Percentiles rank a stretch among this genome's conserved stretches.
phyloP scores from a whole-genome alignment of 1,140 invertebrate genomes.

The Aethina tumida region DNA sequence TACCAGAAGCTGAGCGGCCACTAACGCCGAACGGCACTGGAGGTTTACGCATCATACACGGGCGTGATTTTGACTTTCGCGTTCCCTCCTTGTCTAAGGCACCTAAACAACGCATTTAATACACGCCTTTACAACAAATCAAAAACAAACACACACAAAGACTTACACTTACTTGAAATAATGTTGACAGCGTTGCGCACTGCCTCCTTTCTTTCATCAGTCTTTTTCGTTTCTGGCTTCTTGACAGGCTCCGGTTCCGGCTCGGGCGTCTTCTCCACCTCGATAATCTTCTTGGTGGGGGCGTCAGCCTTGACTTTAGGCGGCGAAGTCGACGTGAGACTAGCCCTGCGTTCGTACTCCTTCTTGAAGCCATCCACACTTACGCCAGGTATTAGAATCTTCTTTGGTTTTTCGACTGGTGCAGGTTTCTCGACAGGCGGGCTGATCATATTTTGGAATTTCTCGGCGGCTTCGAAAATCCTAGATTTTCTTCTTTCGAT shows the following conservation, averaged over 20 bases:
- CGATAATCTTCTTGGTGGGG: conserved; percentile 25
- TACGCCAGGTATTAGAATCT: conserved; percentile 67
- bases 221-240: conserved; percentile 30
- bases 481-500: conserved; percentile 51
- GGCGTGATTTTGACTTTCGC: conserved; percentile 38
- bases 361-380: conserved; percentile 75
- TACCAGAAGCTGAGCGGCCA: conserved; percentile 41
- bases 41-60: conserved; percentile 42
- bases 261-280: conserved; percentile 29
- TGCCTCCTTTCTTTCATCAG: conserved; percentile 39
- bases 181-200: conserved; percentile 46
- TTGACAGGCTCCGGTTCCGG: conserved; percentile 16
- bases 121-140: too few relatives aligned
- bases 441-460: conserved; percentile 52
- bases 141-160: too few relatives aligned
- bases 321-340: conserved; percentile 42
- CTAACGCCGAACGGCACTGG: conserved; percentile 45
- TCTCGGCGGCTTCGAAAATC: conserved; percentile 61
- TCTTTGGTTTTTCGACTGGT: conserved; percentile 59
- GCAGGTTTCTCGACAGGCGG: conserved; percentile 28
- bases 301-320: conserved; percentile 30
- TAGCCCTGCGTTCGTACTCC: conserved; percentile 70
- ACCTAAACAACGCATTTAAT: too few relatives aligned
- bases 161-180: conserved; percentile 48
- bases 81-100: conserved; percentile 44